These are phyloP conservation scores for Zaprionus inermis DNA, from an alignment of 1,140 invertebrate genomes.

Conservation along the genomic window DNA sequence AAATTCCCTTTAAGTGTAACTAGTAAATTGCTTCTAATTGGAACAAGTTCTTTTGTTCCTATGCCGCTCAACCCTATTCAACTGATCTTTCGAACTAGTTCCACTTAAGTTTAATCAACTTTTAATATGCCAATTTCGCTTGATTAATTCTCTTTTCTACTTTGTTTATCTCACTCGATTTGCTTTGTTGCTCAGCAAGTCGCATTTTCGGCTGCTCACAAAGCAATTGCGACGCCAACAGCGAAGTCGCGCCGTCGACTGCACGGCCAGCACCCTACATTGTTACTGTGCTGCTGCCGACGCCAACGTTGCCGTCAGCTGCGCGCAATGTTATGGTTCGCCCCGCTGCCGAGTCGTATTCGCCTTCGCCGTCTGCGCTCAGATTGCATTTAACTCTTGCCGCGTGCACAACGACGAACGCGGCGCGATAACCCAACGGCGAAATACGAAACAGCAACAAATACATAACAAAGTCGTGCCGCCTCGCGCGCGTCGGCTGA, in stretches of 20 bases:
- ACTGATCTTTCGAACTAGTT: slow-evolving; percentile 1
- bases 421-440: slow-evolving; percentile 56
- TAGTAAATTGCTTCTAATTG: not conserved
- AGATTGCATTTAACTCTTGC: slow-evolving; percentile 82
- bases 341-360: slow-evolving; percentile 27
- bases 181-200: slow-evolving; percentile 50
- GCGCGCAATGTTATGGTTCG: slow-evolving; percentile 39
- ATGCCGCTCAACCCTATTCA: not conserved
- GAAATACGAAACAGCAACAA: slow-evolving; percentile 28
- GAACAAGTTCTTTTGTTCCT: slow-evolving; percentile 1
- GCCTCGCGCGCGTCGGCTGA: slow-evolving; percentile 48
- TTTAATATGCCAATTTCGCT: slow-evolving; percentile 9
- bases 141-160: slow-evolving; percentile 21
- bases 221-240: slow-evolving; percentile 12
- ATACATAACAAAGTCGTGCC: slow-evolving; percentile 13
- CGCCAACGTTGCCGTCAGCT: slow-evolving; percentile 39
- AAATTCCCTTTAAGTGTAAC: not conserved
- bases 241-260: slow-evolving; percentile 5
- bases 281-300: slow-evolving; percentile 27
- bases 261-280: slow-evolving; percentile 55
- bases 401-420: slow-evolving; percentile 67
- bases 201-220: slow-evolving; percentile 54
- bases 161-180: slow-evolving; percentile 1
- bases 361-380: slow-evolving; percentile 44
- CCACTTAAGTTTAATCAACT: not conserved